phyloP scores from a whole-genome alignment of 2,888 invertebrate genomes.

The Cryptops parisi region DNA sequence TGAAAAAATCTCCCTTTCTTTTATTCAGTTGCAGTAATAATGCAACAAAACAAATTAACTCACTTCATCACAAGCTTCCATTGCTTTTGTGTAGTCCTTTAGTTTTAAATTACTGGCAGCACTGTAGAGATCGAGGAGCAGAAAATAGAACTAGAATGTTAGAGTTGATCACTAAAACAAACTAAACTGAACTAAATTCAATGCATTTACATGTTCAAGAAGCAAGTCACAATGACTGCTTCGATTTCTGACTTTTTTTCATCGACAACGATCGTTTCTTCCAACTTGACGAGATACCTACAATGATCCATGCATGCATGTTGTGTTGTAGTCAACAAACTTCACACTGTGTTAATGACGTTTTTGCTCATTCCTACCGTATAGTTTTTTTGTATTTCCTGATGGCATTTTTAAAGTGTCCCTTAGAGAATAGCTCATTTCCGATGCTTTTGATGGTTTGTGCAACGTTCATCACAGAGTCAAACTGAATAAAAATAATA shows the following conservation, averaged over 20 bases:
- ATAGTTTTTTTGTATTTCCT: constrained; percentile 66
- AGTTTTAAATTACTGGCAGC: constrained; percentile 57
- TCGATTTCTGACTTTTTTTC: constrained; percentile 30
- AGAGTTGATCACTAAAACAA: constrained; percentile 18
- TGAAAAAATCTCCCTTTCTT: too few relatives aligned
- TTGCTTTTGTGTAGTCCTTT: constrained; percentile 44
- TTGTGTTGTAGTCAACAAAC: not conserved
- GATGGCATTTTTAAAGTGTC: constrained; percentile 47
- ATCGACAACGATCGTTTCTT: too few relatives aligned
- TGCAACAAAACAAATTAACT: constrained; percentile 8
- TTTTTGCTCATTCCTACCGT: constrained; percentile 42
- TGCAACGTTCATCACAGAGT: constrained; percentile 34
- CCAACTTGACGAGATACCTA: not conserved
- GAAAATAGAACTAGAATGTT: too few relatives aligned
- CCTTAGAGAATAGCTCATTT: constrained; percentile 48
- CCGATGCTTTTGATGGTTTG: constrained; percentile 53
- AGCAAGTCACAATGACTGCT: constrained; percentile 36
- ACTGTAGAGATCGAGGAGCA: too few relatives aligned
- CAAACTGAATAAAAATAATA: constrained; percentile 18
- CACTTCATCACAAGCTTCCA: constrained; percentile 52
- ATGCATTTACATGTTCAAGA: constrained; percentile 51
- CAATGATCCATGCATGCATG: not conserved
- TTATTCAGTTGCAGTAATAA: too few relatives aligned
- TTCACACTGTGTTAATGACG: not conserved
- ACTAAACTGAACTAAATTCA: too few relatives aligned